Conservation (phyloP, 2,113 vertebrate genomes). For the Tonatia bakeri region DNA sequence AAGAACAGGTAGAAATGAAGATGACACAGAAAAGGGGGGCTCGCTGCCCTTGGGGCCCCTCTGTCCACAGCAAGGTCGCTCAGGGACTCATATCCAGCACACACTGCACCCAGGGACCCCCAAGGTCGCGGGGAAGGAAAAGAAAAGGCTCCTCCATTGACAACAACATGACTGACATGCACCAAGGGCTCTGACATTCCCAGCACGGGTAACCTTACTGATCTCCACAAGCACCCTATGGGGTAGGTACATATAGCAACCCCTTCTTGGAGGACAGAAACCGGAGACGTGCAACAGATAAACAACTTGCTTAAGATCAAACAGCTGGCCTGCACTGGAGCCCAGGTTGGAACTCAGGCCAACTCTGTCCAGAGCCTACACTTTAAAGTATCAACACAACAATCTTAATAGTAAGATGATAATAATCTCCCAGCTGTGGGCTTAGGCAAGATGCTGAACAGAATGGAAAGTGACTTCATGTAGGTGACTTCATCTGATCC, state of each 20-base stretch:
- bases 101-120: fast-evolving
- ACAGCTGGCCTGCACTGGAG: not conserved
- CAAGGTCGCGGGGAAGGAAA: no score
- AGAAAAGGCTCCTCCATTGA: not conserved
- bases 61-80: not conserved
- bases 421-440: no score
- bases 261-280: not conserved
- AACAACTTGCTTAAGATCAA: not conserved
- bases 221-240: not conserved
- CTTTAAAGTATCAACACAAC: not conserved
- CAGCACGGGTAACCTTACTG: not conserved
- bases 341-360: not conserved
- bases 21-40: not conserved
- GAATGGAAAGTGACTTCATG: not conserved
- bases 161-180: fast-evolving
- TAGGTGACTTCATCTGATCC: not conserved
- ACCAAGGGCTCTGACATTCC: fast-evolving
- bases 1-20: not conserved
- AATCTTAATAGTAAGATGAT: not conserved
- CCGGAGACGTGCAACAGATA: not conserved
- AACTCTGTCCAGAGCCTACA: not conserved
- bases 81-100: not conserved
- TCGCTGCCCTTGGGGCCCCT: not conserved
- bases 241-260: not conserved
- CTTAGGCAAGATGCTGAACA: not conserved